Evolutionary conservation across 23 tunicate species (phyloP).

Genomic region (Ascidia mentula): DNA sequence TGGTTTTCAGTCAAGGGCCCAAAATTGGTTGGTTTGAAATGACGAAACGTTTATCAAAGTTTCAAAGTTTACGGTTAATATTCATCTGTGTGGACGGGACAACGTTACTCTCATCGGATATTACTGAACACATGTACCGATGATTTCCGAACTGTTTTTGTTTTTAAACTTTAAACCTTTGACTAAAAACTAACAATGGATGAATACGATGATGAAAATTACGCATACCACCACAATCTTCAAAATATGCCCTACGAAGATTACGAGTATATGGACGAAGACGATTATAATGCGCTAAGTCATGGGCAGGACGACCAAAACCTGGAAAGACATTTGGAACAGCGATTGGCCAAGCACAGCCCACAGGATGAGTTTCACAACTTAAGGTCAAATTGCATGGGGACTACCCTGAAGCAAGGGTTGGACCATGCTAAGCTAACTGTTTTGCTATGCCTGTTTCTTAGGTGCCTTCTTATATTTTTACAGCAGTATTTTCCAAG

Average conservation of each 20-base stretch:
- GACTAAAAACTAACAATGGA: too few relatives aligned
- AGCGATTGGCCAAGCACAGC: background rate
- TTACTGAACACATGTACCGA: too few relatives aligned
- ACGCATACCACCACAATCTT: background rate
- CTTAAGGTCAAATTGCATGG: background rate
- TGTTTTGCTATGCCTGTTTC: background rate
- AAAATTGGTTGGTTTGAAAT: too few relatives aligned
- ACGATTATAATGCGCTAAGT: background rate
- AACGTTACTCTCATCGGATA: too few relatives aligned
- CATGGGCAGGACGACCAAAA: background rate
- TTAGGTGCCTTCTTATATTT: background rate
- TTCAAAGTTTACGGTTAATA: too few relatives aligned
- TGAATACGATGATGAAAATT: background rate
- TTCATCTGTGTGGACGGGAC: too few relatives aligned
- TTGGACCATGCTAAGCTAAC: background rate
- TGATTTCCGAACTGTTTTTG: too few relatives aligned
- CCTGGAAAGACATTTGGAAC: background rate
- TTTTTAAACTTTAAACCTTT: too few relatives aligned
- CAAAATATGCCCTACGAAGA: background rate
- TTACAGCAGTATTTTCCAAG: background rate
- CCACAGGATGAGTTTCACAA: background rate
- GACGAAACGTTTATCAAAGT: too few relatives aligned
- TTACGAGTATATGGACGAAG: background rate
- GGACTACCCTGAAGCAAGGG: background rate
- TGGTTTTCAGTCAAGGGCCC: too few relatives aligned